phyloP scores from a whole-genome alignment of 2,113 vertebrate genomes.

The Cyanoliseus patagonus region DNA sequence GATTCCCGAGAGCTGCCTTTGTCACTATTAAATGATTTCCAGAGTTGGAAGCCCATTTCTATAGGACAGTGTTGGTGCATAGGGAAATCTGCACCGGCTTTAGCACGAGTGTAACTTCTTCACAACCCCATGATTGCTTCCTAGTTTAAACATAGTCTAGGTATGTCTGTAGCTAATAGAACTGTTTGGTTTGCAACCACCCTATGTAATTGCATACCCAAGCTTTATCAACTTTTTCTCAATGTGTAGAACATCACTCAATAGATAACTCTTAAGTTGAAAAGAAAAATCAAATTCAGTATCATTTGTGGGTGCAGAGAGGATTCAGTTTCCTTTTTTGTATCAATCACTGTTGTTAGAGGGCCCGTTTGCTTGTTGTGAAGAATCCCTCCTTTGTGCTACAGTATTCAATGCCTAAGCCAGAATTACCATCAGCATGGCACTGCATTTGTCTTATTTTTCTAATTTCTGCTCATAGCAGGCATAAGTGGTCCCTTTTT shows the following conservation, averaged over 20 bases:
- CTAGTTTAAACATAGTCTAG: background rate
- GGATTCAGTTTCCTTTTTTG: background rate
- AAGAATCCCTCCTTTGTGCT: background rate
- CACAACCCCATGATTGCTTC: background rate
- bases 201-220: background rate
- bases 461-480: background rate
- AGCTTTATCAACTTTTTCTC: background rate
- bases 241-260: background rate
- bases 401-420: background rate
- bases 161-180: background rate
- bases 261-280: fast-evolving
- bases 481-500: background rate
- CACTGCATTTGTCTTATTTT: background rate
- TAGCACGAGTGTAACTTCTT: background rate
- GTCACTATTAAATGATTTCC: background rate
- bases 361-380: background rate
- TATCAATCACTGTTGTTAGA: background rate
- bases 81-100: background rate
- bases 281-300: background rate
- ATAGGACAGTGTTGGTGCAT: background rate
- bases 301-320: background rate
- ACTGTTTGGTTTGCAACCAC: background rate
- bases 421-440: background rate
- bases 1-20: background rate
- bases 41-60: background rate